Conservation (phyloP, 2,113 vertebrate genomes). For the Nothocercus nigrocapillus region DNA sequence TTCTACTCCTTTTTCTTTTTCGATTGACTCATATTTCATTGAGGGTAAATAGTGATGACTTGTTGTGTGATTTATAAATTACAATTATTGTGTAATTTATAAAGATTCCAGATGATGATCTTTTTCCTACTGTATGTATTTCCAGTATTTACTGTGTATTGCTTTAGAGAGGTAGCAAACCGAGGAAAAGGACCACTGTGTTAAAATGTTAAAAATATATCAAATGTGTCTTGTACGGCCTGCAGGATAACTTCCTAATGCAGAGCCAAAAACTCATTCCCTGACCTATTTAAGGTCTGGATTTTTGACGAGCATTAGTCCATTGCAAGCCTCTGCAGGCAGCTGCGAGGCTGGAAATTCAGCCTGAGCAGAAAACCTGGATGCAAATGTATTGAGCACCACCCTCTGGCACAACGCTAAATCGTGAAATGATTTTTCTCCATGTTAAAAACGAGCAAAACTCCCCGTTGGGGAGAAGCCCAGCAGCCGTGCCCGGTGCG, state of each 20-base stretch:
- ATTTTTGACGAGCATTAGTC: not conserved
- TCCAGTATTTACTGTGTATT: not conserved
- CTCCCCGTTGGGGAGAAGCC: not conserved
- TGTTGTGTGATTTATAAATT: not conserved
- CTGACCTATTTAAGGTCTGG: not conserved
- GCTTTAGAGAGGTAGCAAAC: not conserved
- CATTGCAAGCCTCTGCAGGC: not conserved
- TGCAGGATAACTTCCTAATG: not conserved
- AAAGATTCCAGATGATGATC: too few relatives aligned
- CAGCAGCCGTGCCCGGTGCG: too few relatives aligned
- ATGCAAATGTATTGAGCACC: constrained; percentile 37
- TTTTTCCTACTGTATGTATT: not conserved
- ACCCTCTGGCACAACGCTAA: constrained; percentile 42
- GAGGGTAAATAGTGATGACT: too few relatives aligned
- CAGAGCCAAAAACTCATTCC: not conserved
- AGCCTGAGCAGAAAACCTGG: not conserved
- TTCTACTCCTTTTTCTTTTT: not conserved
- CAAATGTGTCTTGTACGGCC: not conserved
- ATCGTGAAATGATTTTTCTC: not conserved
- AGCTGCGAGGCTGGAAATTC: fast-evolving
- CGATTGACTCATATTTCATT: not conserved
- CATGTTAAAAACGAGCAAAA: fast-evolving
- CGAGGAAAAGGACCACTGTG: not conserved
- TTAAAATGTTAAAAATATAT: not conserved
- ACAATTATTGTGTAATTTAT: not conserved